phyloP scores from a whole-genome alignment of 2,888 invertebrate species.

The Scrobipalpa atriplicella region DNA sequence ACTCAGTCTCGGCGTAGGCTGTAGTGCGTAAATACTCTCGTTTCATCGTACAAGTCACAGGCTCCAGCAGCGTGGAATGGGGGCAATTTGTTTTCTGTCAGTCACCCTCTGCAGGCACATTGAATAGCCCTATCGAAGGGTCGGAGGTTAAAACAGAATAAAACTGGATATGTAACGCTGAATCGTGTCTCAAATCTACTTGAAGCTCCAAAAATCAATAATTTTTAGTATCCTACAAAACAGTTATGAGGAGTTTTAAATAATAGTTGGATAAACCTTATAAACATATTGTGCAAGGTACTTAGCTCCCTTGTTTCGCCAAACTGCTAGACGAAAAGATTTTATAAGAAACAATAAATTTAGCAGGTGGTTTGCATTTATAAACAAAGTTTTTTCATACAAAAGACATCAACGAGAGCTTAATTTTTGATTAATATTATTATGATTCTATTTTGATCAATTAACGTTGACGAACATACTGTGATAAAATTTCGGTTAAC shows the following conservation, averaged over 20 bases:
- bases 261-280: too few species aligned
- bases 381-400: background rate
- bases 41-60: background rate
- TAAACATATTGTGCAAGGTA: too few species aligned
- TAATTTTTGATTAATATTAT: background rate
- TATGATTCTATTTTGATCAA: background rate
- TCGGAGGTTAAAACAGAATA: background rate
- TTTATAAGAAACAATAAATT: too few species aligned
- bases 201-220: too few species aligned
- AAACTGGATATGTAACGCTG: background rate
- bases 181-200: too few species aligned
- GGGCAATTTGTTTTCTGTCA: conserved; percentile 44
- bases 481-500: too few species aligned
- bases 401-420: conserved; percentile 10
- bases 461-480: too few species aligned
- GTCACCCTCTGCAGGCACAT: conserved; percentile 40
- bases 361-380: too few species aligned
- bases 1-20: background rate
- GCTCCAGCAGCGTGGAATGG: conserved; percentile 39
- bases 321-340: too few species aligned
- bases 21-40: conserved; percentile 13
- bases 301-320: too few species aligned
- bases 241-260: too few species aligned
- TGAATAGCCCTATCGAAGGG: conserved; percentile 39
- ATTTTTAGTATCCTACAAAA: too few species aligned